These are phyloP conservation scores for Denticeps clupeoides DNA, from an alignment of 2,797 vertebrate species.

Conservation along the genomic window DNA sequence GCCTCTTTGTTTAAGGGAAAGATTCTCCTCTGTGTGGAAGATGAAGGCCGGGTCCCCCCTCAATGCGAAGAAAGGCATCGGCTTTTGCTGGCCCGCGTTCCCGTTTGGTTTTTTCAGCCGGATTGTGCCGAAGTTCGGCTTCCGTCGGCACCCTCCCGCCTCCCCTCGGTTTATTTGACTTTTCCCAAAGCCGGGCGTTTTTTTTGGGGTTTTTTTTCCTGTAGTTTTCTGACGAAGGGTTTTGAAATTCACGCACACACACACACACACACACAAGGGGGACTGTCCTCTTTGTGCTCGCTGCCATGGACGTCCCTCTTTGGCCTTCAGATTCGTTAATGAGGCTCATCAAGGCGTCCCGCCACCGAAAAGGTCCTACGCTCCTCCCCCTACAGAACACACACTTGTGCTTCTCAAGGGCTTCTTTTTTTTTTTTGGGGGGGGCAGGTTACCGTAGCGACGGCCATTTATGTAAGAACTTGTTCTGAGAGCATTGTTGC, in stretches of 20 bases:
- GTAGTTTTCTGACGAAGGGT: too few relatives aligned
- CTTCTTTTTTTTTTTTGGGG: too few relatives aligned
- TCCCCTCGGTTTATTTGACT: conserved; percentile 42
- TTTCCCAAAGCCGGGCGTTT: conserved; percentile 8
- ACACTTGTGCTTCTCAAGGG: conserved; percentile 40
- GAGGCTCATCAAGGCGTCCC: conserved; percentile 54
- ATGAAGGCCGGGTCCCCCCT: too few relatives aligned
- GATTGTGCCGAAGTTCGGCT: too few relatives aligned
- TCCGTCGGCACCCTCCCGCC: too few relatives aligned
- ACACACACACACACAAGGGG: not conserved
- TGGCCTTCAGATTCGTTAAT: conserved; percentile 54
- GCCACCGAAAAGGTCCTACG: conserved; percentile 56
- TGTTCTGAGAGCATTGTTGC: conserved; percentile 54
- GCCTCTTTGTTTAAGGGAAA: too few relatives aligned
- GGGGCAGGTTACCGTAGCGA: conserved; percentile 49
- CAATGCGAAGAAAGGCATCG: too few relatives aligned
- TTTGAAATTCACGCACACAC: too few relatives aligned
- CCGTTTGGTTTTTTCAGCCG: too few relatives aligned
- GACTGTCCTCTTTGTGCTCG: conserved; percentile 48
- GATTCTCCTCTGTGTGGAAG: too few relatives aligned
- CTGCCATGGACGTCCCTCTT: conserved; percentile 47
- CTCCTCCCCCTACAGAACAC: conserved; percentile 29
- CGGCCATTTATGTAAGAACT: conserved; percentile 49
- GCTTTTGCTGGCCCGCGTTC: too few relatives aligned
- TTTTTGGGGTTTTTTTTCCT: conserved; percentile 2